A percentile compares a stretch with the other conserved stretches of the same genome.
These are phyloP conservation scores for Pogonocichla stellata DNA, from an alignment of 2,113 vertebrate species.

Conservation along the genomic window DNA sequence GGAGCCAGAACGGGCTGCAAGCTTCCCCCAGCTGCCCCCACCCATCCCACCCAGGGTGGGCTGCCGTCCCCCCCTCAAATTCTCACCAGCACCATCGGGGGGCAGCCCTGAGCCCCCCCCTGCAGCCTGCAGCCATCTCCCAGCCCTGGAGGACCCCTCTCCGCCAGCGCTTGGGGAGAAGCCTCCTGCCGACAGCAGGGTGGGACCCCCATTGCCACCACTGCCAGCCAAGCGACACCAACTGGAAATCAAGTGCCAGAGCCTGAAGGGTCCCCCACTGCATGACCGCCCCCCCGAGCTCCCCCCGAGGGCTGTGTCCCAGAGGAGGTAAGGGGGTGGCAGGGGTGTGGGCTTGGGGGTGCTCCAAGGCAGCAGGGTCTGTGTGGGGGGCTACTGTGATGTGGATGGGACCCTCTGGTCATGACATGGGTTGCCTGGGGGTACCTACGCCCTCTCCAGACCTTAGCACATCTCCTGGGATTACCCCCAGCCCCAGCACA, in stretches of 20 bases:
- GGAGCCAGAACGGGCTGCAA: not conserved
- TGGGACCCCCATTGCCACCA: slow-evolving; percentile 42
- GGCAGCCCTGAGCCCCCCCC: accelerated
- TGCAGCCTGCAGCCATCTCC: not conserved
- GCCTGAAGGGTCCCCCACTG: slow-evolving; percentile 49
- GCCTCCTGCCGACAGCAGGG: not conserved
- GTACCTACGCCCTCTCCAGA: no score
- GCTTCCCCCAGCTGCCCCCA: slow-evolving; percentile 53
- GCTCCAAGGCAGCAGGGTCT: accelerated
- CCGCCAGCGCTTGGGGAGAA: not conserved
- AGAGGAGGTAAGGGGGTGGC: not conserved
- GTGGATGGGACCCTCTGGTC: not conserved
- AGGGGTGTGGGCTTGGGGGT: not conserved
- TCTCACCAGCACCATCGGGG: not conserved
- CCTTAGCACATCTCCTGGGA: not conserved
- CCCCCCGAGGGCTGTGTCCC: not conserved
- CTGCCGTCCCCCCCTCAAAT: slow-evolving; percentile 75
- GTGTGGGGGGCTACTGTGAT: not conserved
- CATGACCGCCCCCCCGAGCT: slow-evolving; percentile 27
- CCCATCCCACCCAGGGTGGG: slow-evolving; percentile 86
- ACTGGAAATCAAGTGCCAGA: slow-evolving; percentile 31
- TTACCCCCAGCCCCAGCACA: not conserved
- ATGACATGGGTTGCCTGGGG: accelerated
- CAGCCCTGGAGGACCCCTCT: not conserved
- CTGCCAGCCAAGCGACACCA: slow-evolving; percentile 77